Base-by-base conservation (phyloP, 2,888 invertebrate genomes). In the Empis stercorea region DNA sequence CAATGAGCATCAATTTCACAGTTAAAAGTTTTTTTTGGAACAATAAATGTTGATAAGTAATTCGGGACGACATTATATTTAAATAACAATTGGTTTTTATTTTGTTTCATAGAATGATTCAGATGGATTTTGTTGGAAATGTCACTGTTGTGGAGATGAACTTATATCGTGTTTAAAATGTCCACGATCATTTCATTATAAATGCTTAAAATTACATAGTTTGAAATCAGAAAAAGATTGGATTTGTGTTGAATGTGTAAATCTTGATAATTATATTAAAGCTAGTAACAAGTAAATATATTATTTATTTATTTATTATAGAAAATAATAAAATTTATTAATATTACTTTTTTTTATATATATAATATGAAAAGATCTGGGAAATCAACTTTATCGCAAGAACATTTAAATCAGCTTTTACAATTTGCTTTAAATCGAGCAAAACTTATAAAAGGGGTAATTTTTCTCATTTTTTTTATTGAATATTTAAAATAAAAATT, bases 81-180 rank as follows among this genome's bases (percentile, higher is more conserved):
- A 6, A 27, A 7, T 27, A 27, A 27, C 23, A 6, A 20, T 4
- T 20, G 3, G 7, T 4, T 14, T 43, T 5, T 16, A 13, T 42
- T 20, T 30, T 36, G 47, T 43, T 44, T 6, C 32, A 50, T 48
- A 76, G 75, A 59, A 59, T 38, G 72, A 75, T 20, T 73, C 75
- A 61, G 91, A 92, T 66, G 73, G 77, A 14, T 94, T 83, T 65
- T 96, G 95, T 66, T 96, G 94, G 93, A 73, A 86, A 52, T 95
- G 95, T 60, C 91, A 93, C 61, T 80, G 81, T 60, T 80, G 81
- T 41, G 73, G 74, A 2, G 71, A 73, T 1, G 71, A 73, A 1
- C 61, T 71, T 14, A 67, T 79, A 57, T 71, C 74, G 9, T 94
- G 94, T 65, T 82, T 84, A 30, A 80, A 84, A 16, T 95, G 95